Evolutionary conservation across 2,113 vertebrate genomes (phyloP).

Genomic region (Rhabdornis inornatus): DNA sequence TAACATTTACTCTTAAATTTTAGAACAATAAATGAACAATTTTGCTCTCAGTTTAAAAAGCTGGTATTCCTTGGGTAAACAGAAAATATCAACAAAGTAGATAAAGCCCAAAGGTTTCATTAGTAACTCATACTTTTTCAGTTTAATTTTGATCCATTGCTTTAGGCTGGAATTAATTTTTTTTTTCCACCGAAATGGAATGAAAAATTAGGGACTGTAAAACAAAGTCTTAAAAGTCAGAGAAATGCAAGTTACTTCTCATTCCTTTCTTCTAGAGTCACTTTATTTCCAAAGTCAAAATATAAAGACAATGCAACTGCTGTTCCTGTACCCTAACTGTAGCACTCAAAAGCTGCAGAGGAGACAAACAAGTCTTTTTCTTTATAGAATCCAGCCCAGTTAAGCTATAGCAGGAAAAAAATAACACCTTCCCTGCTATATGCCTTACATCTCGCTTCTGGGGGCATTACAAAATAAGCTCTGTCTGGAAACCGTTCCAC

Average conservation of each 20-base stretch:
- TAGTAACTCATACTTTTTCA: neutral
- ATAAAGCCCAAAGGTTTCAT: neutral
- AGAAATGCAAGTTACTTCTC: neutral
- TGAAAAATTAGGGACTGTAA: neutral
- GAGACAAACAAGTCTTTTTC: conserved; percentile 6
- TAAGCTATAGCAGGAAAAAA: conserved; percentile 10
- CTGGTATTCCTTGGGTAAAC: neutral
- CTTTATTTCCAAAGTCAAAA: conserved; percentile 12
- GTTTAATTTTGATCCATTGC: neutral
- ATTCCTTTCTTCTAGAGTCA: neutral
- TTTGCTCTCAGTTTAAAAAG: neutral
- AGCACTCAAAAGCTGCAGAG: neutral
- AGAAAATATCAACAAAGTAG: neutral
- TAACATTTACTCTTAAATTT: neutral
- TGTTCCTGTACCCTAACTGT: neutral
- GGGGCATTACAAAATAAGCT: neutral
- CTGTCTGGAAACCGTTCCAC: neutral
- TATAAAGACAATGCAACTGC: neutral
- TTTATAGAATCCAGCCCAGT: neutral
- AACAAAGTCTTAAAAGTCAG: neutral
- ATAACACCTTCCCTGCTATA: neutral
- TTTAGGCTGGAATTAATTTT: neutral
- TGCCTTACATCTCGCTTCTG: neutral
- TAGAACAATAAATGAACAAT: neutral
- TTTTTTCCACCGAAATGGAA: neutral